Evolutionary conservation across 2,113 vertebrate genomes (phyloP).

Genomic region (Anolis sagrei): DNA sequence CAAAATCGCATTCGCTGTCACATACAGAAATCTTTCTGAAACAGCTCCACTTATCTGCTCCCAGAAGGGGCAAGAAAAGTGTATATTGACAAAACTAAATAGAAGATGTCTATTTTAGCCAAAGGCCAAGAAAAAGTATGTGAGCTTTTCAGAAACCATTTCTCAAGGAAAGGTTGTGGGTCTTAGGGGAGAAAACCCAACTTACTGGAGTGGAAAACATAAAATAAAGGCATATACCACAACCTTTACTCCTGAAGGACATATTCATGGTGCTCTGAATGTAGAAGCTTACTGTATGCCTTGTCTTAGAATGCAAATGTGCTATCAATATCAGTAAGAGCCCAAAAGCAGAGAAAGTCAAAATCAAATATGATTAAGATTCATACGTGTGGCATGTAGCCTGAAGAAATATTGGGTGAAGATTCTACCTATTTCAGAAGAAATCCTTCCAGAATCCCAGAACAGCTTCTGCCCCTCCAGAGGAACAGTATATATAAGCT

Average conservation of each 20-base stretch:
- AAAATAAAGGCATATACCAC: background rate
- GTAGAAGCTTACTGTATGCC: background rate
- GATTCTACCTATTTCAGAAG: too few species aligned
- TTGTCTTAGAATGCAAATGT: too few species aligned
- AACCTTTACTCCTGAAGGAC: background rate
- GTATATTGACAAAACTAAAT: background rate
- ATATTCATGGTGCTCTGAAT: background rate
- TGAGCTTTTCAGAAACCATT: background rate
- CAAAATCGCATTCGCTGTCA: background rate
- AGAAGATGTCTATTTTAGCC: background rate
- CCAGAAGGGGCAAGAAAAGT: accelerated
- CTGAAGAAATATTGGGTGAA: too few species aligned
- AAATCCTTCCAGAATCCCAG: too few species aligned
- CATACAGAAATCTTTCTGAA: background rate
- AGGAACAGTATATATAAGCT: too few species aligned
- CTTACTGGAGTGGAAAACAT: accelerated
- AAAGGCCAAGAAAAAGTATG: background rate
- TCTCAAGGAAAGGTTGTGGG: background rate
- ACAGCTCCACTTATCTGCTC: accelerated
- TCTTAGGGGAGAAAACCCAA: accelerated
- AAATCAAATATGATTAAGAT: background rate
- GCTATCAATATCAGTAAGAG: background rate
- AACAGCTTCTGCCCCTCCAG: too few species aligned
- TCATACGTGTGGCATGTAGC: background rate
- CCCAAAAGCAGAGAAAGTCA: background rate